A percentile compares a stretch with the other conserved stretches of the same genome.
Evolutionary conservation across 2,113 vertebrate species (phyloP).

Genomic region (Hippocampus barbouri): DNA sequence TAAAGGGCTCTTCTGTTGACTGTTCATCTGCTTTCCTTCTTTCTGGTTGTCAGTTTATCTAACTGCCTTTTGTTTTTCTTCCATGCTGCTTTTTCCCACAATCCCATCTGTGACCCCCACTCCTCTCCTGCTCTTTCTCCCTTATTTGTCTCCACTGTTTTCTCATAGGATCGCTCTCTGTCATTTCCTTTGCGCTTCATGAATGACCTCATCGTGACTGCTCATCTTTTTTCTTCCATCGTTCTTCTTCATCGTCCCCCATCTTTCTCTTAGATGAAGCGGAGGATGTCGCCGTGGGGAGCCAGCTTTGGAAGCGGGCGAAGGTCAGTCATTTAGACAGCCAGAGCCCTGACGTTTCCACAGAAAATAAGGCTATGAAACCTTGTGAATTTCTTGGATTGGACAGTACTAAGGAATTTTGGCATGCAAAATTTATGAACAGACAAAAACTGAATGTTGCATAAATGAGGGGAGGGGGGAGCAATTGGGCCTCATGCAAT

Average conservation of each 20-base stretch:
- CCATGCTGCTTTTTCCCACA: constrained; percentile 58
- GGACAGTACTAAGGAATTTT: neutral
- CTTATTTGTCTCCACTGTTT: constrained; percentile 28
- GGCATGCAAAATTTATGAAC: neutral
- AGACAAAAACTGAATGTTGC: neutral
- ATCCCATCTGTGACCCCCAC: constrained; percentile 42
- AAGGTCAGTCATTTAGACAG: constrained; percentile 63
- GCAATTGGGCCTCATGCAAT: neutral
- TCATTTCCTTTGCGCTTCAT: constrained; percentile 10
- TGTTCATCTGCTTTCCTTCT: constrained; percentile 35
- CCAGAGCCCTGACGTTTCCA: constrained; percentile 17
- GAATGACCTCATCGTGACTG: constrained; percentile 4
- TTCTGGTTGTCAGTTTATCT: constrained; percentile 55
- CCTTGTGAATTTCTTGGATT: neutral
- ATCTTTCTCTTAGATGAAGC: constrained; percentile 58
- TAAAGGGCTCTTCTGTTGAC: constrained; percentile 36
- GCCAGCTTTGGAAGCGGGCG: constrained; percentile 45
- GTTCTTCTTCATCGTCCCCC: constrained; percentile 7
- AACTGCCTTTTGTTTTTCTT: constrained; percentile 46
- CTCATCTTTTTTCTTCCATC: neutral
- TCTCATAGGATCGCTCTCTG: constrained; percentile 16
- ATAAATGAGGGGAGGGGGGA: neutral
- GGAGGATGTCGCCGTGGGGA: constrained; percentile 55
- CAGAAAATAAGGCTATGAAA: neutral
- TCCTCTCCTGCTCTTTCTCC: neutral